Percentiles rank a stretch among this genome's conserved stretches.
Conservation (phyloP, 2,113 vertebrate species). For the Porphyrio hochstetteri region DNA sequence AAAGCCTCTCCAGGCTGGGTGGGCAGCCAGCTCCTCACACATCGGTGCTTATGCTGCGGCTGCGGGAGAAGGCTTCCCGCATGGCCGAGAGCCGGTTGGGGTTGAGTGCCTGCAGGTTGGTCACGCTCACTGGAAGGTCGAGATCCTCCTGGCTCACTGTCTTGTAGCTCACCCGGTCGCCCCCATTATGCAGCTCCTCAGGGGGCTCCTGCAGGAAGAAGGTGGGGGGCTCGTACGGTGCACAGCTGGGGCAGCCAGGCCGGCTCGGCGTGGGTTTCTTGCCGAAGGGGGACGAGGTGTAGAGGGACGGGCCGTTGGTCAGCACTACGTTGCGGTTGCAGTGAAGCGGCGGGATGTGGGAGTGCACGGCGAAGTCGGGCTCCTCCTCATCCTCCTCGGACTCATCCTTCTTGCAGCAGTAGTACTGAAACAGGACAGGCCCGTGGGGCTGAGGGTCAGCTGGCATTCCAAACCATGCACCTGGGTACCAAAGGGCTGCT, state of each 20-base stretch:
- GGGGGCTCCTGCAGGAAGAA: conserved; percentile 91
- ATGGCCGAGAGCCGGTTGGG: conserved; percentile 91
- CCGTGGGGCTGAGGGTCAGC: neutral
- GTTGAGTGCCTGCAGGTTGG: conserved; percentile 87
- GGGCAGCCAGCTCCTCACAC: conserved; percentile 75
- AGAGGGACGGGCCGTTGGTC: conserved; percentile 88
- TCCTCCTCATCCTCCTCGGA: conserved; percentile 97
- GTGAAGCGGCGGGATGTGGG: conserved; percentile 89
- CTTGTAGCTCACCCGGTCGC: conserved; percentile 84
- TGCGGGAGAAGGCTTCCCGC: conserved; percentile 93
- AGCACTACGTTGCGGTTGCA: conserved; percentile 90
- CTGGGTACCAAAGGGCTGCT: neutral
- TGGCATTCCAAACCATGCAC: neutral
- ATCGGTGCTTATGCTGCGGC: conserved; percentile 96
- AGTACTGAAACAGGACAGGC: conserved; percentile 80
- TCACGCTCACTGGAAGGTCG: conserved; percentile 79
- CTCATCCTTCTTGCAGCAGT: conserved; percentile 95
- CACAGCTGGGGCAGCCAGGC: conserved; percentile 87
- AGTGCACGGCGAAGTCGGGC: conserved; percentile 92
- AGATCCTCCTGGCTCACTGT: conserved; percentile 88
- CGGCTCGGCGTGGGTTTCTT: conserved; percentile 81
- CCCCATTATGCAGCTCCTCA: conserved; percentile 85
- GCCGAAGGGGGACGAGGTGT: conserved; percentile 82
- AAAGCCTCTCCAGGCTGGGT: neutral
- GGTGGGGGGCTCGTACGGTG: conserved; percentile 84